A percentile compares a stretch with the other conserved stretches of the same genome.
phyloP scores from a whole-genome alignment of 2,797 vertebrate genomes.

The Rhabdophis nuchalis region DNA sequence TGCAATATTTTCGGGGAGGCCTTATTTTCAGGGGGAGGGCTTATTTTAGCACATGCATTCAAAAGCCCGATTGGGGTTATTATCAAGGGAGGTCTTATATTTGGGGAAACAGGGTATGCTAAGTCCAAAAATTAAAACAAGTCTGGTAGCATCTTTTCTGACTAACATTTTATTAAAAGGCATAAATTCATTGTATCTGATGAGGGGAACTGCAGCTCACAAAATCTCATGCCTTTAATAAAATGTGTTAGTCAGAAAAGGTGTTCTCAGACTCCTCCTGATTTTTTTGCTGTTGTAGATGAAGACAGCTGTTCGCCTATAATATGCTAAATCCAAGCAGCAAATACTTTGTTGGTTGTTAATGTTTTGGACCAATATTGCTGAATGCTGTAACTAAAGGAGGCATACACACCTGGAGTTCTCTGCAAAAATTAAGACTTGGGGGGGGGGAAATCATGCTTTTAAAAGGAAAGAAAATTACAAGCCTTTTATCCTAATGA shows the following conservation, averaged over 20 bases:
- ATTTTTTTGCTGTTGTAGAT: not conserved
- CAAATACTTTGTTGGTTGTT: not conserved
- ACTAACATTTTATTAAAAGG: not conserved
- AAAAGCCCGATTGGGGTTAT: no score
- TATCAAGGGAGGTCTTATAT: no score
- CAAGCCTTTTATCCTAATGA: constrained; percentile 59
- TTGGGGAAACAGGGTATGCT: no score
- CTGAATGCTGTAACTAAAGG: constrained; percentile 2
- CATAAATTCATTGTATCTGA: not conserved
- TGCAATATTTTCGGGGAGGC: no score
- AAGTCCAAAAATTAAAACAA: not conserved
- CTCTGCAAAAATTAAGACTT: constrained; percentile 55
- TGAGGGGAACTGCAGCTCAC: not conserved
- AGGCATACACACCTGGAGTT: constrained; percentile 49
- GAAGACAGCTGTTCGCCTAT: not conserved
- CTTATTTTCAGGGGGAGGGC: no score
- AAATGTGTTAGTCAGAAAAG: not conserved
- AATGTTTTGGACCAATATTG: constrained; percentile 33
- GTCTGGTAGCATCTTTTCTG: not conserved
- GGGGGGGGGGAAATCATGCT: constrained; percentile 44
- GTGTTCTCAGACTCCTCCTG: not conserved
- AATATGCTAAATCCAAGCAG: constrained; percentile 19
- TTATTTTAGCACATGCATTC: no score
- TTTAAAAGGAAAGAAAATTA: constrained; percentile 59
- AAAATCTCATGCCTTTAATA: not conserved